Evolutionary conservation across 2,888 invertebrate species (phyloP), one percentile per base, ranked within the genome.

Genomic region (Amphimallon solstitiale): DNA sequence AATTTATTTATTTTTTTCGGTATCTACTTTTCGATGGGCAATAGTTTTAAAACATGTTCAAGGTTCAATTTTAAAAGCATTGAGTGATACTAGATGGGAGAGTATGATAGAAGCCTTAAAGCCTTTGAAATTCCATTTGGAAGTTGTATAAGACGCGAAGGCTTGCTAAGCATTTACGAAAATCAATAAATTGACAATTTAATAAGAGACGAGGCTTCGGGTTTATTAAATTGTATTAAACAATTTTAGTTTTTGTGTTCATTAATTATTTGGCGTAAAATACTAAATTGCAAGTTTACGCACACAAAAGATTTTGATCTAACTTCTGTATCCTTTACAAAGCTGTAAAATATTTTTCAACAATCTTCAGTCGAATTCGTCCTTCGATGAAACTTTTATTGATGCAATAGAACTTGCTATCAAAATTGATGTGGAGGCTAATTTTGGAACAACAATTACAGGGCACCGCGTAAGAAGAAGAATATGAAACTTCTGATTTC

Each of bases 271-370:
- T 23, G 23, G 5, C 23, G 5, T 23, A 23, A 23, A 23, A 64
- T 68, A 64, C 65, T 67, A 63, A 67, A 70, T 52, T 71, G 67
- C 62, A 72, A 71, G 51, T 49, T 71, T 64, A 69, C 69, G 63
- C 67, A 70, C 68, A 71, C 64, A 52, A 67, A 71, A 68, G 61
- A 70, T 69, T 68, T 68, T 40, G 62, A 68, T 66, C 29, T 68
- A 68, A 46, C 64, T 52, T 63, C 64, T 71, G 67, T 65, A 68
- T 70, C 65, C 68, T 69, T 61, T 70, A 65, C 46, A 48, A 48
- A 70, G 65, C 52, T 69, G 67, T 59, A 72, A 72, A 23, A 72
- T 67, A 70, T 65, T 69, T 63, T 72, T 73, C 68, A 66, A 66
- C 64, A 59, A 70, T 66, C 68, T 67, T 67, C 67, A 67, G 71